Percentiles rank a stretch among this genome's conserved stretches.
Conservation (phyloP, 2,888 invertebrate genomes). For the Malacosoma neustria region DNA sequence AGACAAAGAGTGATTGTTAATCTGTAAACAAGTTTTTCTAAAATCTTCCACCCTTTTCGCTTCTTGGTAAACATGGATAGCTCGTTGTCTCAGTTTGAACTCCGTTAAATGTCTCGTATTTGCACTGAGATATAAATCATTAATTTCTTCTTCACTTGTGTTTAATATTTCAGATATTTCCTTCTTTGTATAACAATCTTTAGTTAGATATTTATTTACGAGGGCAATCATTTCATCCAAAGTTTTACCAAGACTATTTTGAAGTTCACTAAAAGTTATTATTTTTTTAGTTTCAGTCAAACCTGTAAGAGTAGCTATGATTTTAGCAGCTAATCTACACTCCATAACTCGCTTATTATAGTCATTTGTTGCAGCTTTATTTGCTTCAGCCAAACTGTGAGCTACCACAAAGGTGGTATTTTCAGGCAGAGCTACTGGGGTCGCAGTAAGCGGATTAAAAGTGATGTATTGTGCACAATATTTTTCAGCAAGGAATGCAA, state of each 20-base stretch:
- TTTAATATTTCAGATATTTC: constrained; percentile 79
- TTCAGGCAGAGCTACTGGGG: constrained; percentile 85
- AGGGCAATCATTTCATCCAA: constrained; percentile 82
- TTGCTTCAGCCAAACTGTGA: constrained; percentile 90
- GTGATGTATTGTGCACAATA: constrained; percentile 94
- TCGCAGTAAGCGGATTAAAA: constrained; percentile 89
- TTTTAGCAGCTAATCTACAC: constrained; percentile 92
- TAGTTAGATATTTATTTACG: constrained; percentile 77
- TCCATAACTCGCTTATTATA: constrained; percentile 96
- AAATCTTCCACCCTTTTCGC: constrained; percentile 89
- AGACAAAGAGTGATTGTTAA: constrained; percentile 28
- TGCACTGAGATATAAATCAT: constrained; percentile 54
- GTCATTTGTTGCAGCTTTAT: constrained; percentile 95
- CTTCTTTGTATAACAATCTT: constrained; percentile 78
- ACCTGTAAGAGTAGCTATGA: constrained; percentile 49
- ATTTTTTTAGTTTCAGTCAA: constrained; percentile 76
- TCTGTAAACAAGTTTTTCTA: constrained; percentile 74
- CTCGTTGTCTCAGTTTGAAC: constrained; percentile 89
- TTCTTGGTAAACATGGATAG: constrained; percentile 93
- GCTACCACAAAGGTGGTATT: constrained; percentile 94
- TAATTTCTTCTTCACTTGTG: constrained; percentile 76
- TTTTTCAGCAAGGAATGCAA: constrained; percentile 91
- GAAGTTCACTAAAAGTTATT: constrained; percentile 84
- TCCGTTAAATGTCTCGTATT: constrained; percentile 78
- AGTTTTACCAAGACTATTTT: constrained; percentile 76